These are phyloP conservation scores for Drosophila robusta DNA, from an alignment of 2,888 invertebrate genomes.

Conservation along the genomic window DNA sequence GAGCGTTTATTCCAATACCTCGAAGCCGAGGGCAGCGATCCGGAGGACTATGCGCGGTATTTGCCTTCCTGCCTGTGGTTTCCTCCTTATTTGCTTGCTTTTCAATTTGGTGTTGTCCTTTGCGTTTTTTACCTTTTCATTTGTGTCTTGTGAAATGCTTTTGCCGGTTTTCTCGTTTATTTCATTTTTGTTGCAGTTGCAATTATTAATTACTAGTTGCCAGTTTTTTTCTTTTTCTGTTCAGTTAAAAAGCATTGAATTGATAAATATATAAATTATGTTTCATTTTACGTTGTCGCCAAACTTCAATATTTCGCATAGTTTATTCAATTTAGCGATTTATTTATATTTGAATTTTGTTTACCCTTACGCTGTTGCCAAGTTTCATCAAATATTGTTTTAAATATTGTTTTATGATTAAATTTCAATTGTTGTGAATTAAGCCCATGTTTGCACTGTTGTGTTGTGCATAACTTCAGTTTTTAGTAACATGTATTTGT, in stretches of 20 bases:
- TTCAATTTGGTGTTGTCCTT: slow-evolving; percentile 9
- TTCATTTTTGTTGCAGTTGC: background rate
- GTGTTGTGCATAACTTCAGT: no score
- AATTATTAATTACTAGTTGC: background rate
- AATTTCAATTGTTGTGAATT: no score
- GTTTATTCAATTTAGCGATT: no score
- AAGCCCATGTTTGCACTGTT: no score
- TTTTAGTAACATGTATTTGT: no score
- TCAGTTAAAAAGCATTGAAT: no score
- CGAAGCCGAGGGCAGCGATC: slow-evolving; percentile 91
- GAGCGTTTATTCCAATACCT: slow-evolving; percentile 90
- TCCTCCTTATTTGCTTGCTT: slow-evolving; percentile 6
- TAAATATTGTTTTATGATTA: no score
- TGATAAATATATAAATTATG: no score
- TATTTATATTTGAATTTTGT: background rate
- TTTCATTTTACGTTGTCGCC: slow-evolving; percentile 20
- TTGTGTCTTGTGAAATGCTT: background rate
- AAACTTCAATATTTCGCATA: slow-evolving; percentile 1
- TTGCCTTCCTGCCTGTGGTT: slow-evolving; percentile 12
- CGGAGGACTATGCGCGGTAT: slow-evolving; percentile 86
- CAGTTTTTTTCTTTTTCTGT: background rate
- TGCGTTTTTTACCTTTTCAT: slow-evolving; percentile 7
- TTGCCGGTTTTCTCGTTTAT: slow-evolving; percentile 13
- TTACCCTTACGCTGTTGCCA: slow-evolving; percentile 2
- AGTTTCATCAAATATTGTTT: background rate